Percentiles rank a stretch among this genome's conserved stretches.
These are phyloP conservation scores for Itoplectis maculator DNA, from an alignment of 2,888 invertebrate genomes.

Conservation along the genomic window DNA sequence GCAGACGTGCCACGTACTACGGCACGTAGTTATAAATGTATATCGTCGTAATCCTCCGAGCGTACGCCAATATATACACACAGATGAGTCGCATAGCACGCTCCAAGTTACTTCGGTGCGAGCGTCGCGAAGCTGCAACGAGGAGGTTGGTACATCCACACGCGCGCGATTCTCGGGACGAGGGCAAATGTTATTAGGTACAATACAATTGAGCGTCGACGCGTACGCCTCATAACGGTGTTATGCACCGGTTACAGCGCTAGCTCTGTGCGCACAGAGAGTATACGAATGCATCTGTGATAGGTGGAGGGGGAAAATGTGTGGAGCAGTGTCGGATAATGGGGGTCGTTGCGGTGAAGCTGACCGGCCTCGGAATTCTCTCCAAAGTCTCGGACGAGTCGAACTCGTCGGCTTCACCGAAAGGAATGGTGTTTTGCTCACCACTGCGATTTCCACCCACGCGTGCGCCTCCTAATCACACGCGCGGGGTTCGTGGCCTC, in stretches of 20 bases:
- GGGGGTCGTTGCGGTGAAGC: not conserved
- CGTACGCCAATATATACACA: conserved; percentile 41
- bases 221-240: conserved; percentile 69
- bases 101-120: not conserved
- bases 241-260: conserved; percentile 50
- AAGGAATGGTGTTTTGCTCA: conserved; percentile 16
- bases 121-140: conserved; percentile 57
- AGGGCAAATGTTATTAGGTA: conserved; percentile 69
- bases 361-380: not conserved
- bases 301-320: not conserved
- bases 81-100: conserved; percentile 10
- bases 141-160: conserved; percentile 42
- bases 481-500: conserved; percentile 13
- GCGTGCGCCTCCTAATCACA: conserved; percentile 39
- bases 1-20: conserved; percentile 41
- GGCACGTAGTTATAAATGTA: conserved; percentile 51
- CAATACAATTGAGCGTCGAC: conserved; percentile 63
- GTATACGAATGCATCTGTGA: conserved; percentile 21
- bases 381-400: not conserved
- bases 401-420: not conserved
- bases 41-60: conserved; percentile 52
- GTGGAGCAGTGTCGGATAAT: conserved; percentile 7
- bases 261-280: conserved; percentile 9
- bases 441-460: conserved; percentile 50
- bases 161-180: conserved; percentile 44